These are phyloP conservation scores for Anguilla anguilla DNA, from an alignment of 2,797 vertebrate genomes.

Conservation along the genomic window DNA sequence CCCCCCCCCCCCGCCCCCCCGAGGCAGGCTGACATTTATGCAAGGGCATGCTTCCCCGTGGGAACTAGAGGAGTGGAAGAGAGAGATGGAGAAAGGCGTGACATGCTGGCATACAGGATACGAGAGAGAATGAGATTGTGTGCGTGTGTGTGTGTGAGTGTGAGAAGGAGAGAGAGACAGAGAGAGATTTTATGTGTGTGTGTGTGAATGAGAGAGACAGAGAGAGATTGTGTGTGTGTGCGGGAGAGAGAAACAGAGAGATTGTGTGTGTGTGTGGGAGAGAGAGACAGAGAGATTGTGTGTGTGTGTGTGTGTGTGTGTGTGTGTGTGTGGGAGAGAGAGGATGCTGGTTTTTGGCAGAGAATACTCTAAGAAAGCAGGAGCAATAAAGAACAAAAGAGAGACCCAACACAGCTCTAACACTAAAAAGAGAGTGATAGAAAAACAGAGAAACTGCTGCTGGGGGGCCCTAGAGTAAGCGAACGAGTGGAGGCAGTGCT, in stretches of 20 bases:
- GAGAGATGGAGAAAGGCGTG: neutral
- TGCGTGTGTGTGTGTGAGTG: neutral
- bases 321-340: conserved; percentile 17
- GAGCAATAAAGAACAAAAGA: neutral
- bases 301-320: neutral
- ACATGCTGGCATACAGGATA: neutral
- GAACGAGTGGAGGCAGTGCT: neutral
- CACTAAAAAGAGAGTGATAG: neutral
- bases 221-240: conserved; percentile 11
- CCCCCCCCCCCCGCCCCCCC: conserved; percentile 30
- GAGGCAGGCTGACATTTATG: conserved; percentile 71
- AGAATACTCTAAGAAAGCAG: conserved; percentile 35
- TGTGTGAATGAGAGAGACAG: conserved; percentile 27
- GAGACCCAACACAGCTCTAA: neutral
- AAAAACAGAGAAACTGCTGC: neutral
- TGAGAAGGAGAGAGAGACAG: too few species aligned
- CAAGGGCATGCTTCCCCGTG: conserved; percentile 54
- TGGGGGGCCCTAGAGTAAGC: neutral
- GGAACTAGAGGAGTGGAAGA: conserved; percentile 38
- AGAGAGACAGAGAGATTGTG: conserved; percentile 20
- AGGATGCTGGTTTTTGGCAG: conserved; percentile 27
- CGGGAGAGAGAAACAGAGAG: too few species aligned
- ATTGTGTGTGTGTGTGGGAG: conserved; percentile 14
- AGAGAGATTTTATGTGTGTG: neutral
- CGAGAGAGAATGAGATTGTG: neutral